A percentile compares a stretch with the other conserved stretches of the same genome.
Conservation (phyloP, 2,888 invertebrate species). For the Graphium colonna region DNA sequence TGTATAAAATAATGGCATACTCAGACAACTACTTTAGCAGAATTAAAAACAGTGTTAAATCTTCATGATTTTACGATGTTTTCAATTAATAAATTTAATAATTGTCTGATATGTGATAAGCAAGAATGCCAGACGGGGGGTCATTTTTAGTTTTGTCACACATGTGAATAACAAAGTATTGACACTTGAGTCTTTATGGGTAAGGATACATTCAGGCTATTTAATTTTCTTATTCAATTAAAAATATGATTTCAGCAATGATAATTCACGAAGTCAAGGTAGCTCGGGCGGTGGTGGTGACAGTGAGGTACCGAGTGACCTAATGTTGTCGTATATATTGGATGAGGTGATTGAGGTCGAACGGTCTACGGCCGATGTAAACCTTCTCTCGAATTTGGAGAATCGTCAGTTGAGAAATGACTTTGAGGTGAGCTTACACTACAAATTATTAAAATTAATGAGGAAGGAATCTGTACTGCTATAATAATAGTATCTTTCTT, state of each 20-base stretch:
- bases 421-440: slow-evolving; percentile 33
- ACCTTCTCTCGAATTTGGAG: slow-evolving; percentile 42
- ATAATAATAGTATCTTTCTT: too few species aligned
- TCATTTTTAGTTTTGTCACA: too few species aligned
- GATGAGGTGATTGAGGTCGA: slow-evolving; percentile 91
- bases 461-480: too few species aligned
- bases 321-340: slow-evolving; percentile 89
- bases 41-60: too few species aligned
- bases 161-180: too few species aligned
- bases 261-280: slow-evolving; percentile 41
- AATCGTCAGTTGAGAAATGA: slow-evolving; percentile 37
- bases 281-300: slow-evolving; percentile 61
- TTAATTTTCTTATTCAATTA: not conserved
- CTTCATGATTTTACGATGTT: too few species aligned
- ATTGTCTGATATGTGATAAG: not conserved
- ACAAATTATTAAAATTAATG: not conserved
- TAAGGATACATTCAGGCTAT: too few species aligned
- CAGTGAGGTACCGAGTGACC: slow-evolving; percentile 78
- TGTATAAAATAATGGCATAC: too few species aligned
- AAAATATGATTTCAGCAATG: slow-evolving; percentile 44
- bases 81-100: too few species aligned
- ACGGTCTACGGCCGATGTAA: slow-evolving; percentile 50
- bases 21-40: too few species aligned
- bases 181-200: too few species aligned
- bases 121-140: too few species aligned